A percentile compares a stretch with the other conserved stretches of the same genome.
phyloP scores from a whole-genome alignment of 1,140 invertebrate species.

The Mylabris phalerata region DNA sequence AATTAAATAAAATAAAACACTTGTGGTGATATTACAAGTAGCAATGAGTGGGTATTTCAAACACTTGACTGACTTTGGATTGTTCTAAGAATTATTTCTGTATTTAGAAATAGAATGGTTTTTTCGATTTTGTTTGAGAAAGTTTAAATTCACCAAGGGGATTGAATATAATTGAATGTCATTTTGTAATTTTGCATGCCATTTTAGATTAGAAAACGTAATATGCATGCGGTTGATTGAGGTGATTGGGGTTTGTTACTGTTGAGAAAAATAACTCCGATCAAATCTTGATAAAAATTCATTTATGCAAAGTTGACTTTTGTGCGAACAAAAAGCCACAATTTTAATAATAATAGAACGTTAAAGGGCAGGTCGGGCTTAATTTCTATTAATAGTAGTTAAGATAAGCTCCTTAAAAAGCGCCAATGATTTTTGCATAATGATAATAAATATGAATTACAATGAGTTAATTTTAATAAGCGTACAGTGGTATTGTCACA shows the following conservation, averaged over 20 bases:
- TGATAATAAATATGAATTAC: constrained; percentile 16
- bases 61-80: background rate
- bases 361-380: constrained; percentile 5
- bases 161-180: too few relatives aligned
- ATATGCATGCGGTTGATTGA: background rate
- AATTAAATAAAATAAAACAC: too few relatives aligned
- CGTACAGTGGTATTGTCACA: constrained; percentile 8
- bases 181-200: constrained; percentile 10
- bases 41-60: too few relatives aligned
- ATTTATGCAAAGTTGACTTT: constrained; percentile 7
- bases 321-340: constrained; percentile 2
- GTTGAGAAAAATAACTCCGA: constrained; percentile 1
- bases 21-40: too few relatives aligned
- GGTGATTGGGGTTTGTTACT: constrained; percentile 9
- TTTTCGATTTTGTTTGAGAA: too few relatives aligned
- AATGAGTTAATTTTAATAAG: constrained; percentile 7
- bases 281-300: constrained; percentile 3
- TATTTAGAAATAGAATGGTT: too few relatives aligned
- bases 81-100: background rate
- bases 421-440: constrained; percentile 4
- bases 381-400: constrained; percentile 13
- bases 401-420: constrained; percentile 16
- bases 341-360: constrained; percentile 13
- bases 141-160: too few relatives aligned
- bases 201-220: constrained; percentile 9